Evolutionary conservation across 1,140 invertebrate species (phyloP).

Genomic region (Papilio glaucus): DNA sequence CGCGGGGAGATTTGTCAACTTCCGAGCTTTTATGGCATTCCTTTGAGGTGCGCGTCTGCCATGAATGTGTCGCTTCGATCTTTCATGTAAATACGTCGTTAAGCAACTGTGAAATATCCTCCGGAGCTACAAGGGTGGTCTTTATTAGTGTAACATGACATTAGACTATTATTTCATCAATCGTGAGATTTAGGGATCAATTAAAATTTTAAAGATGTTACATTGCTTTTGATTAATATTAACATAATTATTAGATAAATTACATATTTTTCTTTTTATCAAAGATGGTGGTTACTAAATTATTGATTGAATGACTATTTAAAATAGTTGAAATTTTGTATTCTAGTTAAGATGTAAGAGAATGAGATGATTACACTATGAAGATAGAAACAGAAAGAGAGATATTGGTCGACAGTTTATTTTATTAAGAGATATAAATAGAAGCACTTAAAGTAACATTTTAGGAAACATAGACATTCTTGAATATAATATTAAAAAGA

Average conservation of each 20-base stretch:
- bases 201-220: constrained; percentile 34
- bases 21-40: constrained; percentile 72
- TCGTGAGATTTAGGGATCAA: constrained; percentile 35
- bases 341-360: too few species aligned
- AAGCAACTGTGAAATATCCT: constrained; percentile 67
- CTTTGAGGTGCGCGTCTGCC: constrained; percentile 61
- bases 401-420: too few species aligned
- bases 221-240: neutral
- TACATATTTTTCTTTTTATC: neutral
- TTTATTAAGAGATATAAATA: too few species aligned
- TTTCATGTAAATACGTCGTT: constrained; percentile 70
- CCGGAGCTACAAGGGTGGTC: constrained; percentile 65
- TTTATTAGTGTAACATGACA: constrained; percentile 41
- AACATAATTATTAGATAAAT: neutral
- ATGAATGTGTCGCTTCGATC: constrained; percentile 48
- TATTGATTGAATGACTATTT: too few species aligned
- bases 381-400: too few species aligned
- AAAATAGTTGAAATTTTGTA: too few species aligned
- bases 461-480: too few species aligned
- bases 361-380: too few species aligned
- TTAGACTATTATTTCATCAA: constrained; percentile 36
- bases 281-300: too few species aligned
- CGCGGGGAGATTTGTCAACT: constrained; percentile 79
- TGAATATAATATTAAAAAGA: too few species aligned
- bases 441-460: too few species aligned